Evolutionary conservation across 1,140 invertebrate species (phyloP), one percentile per base, ranked within the genome.

Genomic region (Drosophila triauraria): DNA sequence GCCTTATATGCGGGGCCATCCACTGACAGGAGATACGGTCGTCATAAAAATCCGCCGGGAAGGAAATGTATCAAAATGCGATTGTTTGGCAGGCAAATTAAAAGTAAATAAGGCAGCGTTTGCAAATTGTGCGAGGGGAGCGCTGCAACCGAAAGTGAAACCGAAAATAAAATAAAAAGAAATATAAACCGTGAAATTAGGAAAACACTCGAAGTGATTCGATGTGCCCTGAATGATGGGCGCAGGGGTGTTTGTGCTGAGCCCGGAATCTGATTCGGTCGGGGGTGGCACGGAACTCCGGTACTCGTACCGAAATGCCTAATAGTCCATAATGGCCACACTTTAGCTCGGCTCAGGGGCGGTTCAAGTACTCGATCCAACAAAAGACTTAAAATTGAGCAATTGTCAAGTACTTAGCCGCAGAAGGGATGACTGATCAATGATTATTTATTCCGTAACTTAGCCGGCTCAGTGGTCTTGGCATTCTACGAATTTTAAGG

Each of bases 141-240:
- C 17, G 12, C 30, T 13, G 27, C 8, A 23, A 13, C 12, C 23
- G 25, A 53, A 67, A 42, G 30, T 9, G 15, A 63, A 60, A 65
- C 32, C 15, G 51, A 50, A 70, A 56, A 74, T 25, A 77, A 75
- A 61, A 80, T 74, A 74, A 72, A 62, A 80, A 82, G 56, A 62
- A 77, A 79, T 75, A 82, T 59, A 80, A 62, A 80, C 72, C 85
- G 85, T 88, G 85, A 88, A 88, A 88, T 88, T 88, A 75, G 69
- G 59, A 90, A 81, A 80, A 84, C 84, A 88, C 85, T 88, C 75
- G 84, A 88, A 90, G 64, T 90, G 85, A 88, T 88, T 88, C 81
- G 84, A 53, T 88, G 69, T 68, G 84, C 74, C 62, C 50, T 42
- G 32, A 17, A 20, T 27, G 9, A 12, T 17, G 35, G n/a, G 46